Evolutionary conservation across 2,797 vertebrate genomes (phyloP).

Genomic region (Chromis chromis): DNA sequence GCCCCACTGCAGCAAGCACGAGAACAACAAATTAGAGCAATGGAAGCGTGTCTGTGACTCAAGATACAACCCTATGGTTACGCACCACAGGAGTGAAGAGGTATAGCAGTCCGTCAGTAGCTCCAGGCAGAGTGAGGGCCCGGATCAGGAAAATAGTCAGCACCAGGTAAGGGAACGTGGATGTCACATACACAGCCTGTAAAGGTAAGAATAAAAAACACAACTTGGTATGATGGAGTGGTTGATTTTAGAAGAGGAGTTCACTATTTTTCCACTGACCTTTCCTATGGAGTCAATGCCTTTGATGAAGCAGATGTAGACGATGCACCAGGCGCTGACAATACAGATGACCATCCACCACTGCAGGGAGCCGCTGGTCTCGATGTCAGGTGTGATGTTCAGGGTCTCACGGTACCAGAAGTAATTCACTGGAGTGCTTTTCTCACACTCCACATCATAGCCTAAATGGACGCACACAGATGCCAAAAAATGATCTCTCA

Average conservation of each 20-base stretch:
- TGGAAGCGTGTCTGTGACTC: not conserved
- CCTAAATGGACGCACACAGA: conserved; percentile 67
- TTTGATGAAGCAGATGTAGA: conserved; percentile 90
- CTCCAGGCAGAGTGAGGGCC: conserved; percentile 90
- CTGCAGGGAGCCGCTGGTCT: conserved; percentile 80
- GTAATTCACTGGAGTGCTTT: conserved; percentile 88
- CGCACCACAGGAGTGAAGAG: conserved; percentile 93
- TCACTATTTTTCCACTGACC: conserved; percentile 75
- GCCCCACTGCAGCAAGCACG: conserved; percentile 70
- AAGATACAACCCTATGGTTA: conserved; percentile 10
- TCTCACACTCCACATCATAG: conserved; percentile 84
- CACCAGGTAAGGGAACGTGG: conserved; percentile 90
- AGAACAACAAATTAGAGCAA: conserved; percentile 8
- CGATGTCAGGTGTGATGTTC: conserved; percentile 86
- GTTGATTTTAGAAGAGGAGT: not conserved
- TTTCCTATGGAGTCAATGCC: conserved; percentile 92
- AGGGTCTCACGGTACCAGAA: conserved; percentile 94
- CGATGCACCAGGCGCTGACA: conserved; percentile 84
- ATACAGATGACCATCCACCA: conserved; percentile 89
- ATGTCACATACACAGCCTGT: conserved; percentile 92
- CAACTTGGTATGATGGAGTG: too few relatives aligned
- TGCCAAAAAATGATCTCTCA: too few relatives aligned
- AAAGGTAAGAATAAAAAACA: not conserved
- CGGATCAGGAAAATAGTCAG: conserved; percentile 90
- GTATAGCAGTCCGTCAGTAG: conserved; percentile 85